Base-by-base conservation (phyloP, 1,140 invertebrate genomes). In the Pachypsylla venusta region DNA sequence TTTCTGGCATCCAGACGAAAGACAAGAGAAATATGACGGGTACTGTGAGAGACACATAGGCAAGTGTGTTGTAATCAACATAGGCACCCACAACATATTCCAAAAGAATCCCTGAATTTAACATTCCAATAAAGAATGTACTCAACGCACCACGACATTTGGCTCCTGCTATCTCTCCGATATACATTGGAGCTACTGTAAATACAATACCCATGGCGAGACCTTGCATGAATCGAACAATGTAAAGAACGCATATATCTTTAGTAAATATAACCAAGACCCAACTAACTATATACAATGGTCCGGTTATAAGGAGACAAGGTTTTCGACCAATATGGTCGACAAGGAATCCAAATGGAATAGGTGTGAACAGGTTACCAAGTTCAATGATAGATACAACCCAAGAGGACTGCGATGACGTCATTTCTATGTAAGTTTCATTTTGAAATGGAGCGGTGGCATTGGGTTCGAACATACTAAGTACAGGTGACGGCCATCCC, bases 181-280 rank as follows among this genome's bases (percentile, higher is more conserved):
- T 79, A 70, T 93, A 94, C 77, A 92, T 84, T 0, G 88, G 88
- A 1, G 82, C 76, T 12, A 82, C 79, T 0, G 87, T 84, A 69
- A 86, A 89, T 0, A 83, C 74, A 63, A 86, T 78, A 1, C 87
- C 85, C 4, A 85, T 75, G 3, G 77, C 80, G 12, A 89, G 67
- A 24, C 89, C 89, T 68, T 63, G 58, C n/a, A 68, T 53, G 24
- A 65, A 28, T 56, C 63, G 53, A n/a, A 63, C 64, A 14, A 66
- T 53, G 54, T 64, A 68, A n/a, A 85, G 82, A 14, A 85, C 68
- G 71, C 80, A 74, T 57, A 72, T 54, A 7, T 62, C 60, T 12
- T 25, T 56, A 20, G 61, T 75, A 0, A 79, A 71, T 10, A 74
- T 73, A 13, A 73, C 74, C 7, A 82, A 77, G 63, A 82, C 77